Conservation (phyloP, 2,888 invertebrate species). For the Amblyjoppa fuscipennis region DNA sequence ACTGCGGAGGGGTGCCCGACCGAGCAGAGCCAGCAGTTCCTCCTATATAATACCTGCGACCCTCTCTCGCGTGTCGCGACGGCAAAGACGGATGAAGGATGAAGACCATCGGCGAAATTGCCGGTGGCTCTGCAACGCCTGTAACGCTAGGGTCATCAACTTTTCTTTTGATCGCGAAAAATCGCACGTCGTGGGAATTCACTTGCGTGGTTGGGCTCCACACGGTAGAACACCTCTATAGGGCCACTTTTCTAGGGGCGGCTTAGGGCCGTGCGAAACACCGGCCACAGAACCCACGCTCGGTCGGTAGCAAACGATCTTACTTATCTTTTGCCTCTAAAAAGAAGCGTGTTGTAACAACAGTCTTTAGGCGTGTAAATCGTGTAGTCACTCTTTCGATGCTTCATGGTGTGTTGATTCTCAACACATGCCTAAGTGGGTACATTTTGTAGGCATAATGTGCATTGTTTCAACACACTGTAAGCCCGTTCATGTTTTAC, state of each 20-base stretch:
- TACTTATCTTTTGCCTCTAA: too few species aligned
- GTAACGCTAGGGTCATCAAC: conserved; percentile 57
- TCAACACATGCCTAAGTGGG: too few species aligned
- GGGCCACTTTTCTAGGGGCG: neutral
- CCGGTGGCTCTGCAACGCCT: conserved; percentile 16
- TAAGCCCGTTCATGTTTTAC: too few species aligned
- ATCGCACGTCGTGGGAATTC: conserved; percentile 49
- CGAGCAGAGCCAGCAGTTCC: conserved; percentile 22
- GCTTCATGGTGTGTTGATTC: too few species aligned
- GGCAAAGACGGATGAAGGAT: conserved; percentile 4
- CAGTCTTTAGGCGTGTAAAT: too few species aligned
- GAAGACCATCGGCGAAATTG: conserved; percentile 20
- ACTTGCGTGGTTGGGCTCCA: conserved; percentile 43
- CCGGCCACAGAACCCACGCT: too few species aligned
- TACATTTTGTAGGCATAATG: too few species aligned
- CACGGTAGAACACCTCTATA: conserved; percentile 31
- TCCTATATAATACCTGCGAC: conserved; percentile 21
- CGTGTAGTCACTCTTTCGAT: too few species aligned
- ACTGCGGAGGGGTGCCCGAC: neutral
- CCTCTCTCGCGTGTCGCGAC: neutral
- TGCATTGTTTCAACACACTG: too few species aligned
- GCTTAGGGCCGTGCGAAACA: too few species aligned
- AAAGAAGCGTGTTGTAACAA: too few species aligned
- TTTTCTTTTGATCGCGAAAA: conserved; percentile 4
- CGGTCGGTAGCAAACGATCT: too few species aligned